Evolutionary conservation across 2,888 invertebrate genomes (phyloP), one percentile per base, ranked within the genome.

Genomic region (Altica lythri): DNA sequence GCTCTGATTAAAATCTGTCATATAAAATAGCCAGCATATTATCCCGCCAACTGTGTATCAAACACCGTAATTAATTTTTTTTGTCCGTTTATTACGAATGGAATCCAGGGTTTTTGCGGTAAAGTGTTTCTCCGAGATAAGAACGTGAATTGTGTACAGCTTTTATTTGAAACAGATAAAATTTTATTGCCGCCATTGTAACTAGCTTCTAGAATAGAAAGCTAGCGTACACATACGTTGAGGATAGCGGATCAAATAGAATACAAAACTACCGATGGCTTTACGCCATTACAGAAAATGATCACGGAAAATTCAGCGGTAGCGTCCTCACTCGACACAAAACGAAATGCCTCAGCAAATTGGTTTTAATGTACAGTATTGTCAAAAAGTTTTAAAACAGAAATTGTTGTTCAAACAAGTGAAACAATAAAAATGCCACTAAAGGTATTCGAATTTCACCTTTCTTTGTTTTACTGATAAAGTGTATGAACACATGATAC

Each of bases 151-250:
- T 55, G 57, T 54, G 47, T 57, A 57, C 54, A 27, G 59, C 51
- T 50, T 59, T 59, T 59, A 59, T 57, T 54, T 57, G 56, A 40
- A 59, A 56, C 48, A 59, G 57, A 59, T 59, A 59, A 59, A 59
- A 54, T 57, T 59, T 57, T 59, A 59, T 49, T 57, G 49, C 53
- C 38, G 49, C 45, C 30, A 54, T 59, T 56, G 55, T 54, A 47
- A 59, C 57, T 50, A 44, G 43, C 35, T 43, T 43, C 18, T 35
- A 50, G 38, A 43, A 50, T 50, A 44, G 50, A 44, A 50, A 50
- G 49, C 35, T 18, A 34, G 16, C 40, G 34, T 32, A 30, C 40
- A 47, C 53, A 34, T 53, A 53, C 40, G 40, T 47, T 44, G 47
- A 27, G 32, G 42, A 50, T 43, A 27, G 47, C 12, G 57, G 54